Percentiles rank a stretch among this genome's conserved stretches.
phyloP scores from a whole-genome alignment of 2,888 invertebrate genomes.

The Cylindroiulus punctatus region DNA sequence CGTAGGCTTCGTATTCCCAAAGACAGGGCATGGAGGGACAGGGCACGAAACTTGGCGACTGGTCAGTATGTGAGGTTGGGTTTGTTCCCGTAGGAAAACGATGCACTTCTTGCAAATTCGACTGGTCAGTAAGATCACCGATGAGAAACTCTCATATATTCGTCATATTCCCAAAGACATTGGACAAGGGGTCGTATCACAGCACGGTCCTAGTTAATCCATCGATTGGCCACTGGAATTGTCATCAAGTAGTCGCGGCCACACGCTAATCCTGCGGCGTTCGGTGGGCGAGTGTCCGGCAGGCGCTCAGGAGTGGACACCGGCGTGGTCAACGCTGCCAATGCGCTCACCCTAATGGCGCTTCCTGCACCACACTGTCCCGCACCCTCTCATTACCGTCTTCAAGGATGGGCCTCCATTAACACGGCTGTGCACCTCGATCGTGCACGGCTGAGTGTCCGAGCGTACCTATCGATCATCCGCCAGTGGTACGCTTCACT shows the following conservation, averaged over 20 bases:
- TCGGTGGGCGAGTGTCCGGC: neutral
- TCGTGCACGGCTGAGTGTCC: neutral
- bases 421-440: neutral
- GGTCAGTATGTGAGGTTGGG: too few relatives aligned
- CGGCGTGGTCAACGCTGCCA: neutral
- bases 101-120: too few relatives aligned
- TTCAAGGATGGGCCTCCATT: slow-evolving; percentile 6
- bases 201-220: neutral
- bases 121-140: too few relatives aligned
- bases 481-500: slow-evolving; percentile 20
- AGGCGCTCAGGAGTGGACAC: neutral
- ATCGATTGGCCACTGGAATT: neutral
- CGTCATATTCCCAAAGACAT: too few relatives aligned
- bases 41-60: too few relatives aligned
- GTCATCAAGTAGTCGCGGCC: neutral
- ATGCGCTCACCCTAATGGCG: neutral
- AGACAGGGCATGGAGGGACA: too few relatives aligned
- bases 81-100: too few relatives aligned
- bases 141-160: neutral
- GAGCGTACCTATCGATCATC: slow-evolving; percentile 41
- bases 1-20: too few relatives aligned
- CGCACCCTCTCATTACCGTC: neutral
- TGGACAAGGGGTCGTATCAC: neutral
- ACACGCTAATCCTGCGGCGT: neutral
- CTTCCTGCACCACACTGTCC: too few relatives aligned